Evolutionary conservation across 2,113 vertebrate species (phyloP), one percentile per base, ranked within the genome.

Genomic region (Zeus faber): DNA sequence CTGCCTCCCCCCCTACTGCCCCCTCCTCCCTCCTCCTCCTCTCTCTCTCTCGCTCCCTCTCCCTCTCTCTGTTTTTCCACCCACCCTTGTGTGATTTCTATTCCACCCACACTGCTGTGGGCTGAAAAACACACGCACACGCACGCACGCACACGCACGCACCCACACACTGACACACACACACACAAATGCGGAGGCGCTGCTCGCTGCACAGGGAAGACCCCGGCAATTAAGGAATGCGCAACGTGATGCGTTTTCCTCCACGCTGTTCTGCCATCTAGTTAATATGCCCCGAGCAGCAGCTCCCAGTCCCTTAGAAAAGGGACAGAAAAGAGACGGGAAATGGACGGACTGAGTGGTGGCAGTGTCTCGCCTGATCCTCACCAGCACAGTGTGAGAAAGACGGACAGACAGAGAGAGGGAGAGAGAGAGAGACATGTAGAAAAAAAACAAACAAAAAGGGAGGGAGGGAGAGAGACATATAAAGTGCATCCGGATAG

Each of bases 81-180:
- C 69, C 69, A 64, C 56, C 62, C 59, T 16, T 51, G 62, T 62
- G 58, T 66, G 53, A 86, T 88, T 87, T 84, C 80, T 86, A 85
- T 87, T 88, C 88, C 88, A 70, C 87, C 87, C 83, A 89, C 87
- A 85, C 79, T 78, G 80, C 72, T 67, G 79, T 80, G 70, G 65
- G 77, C 65, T 79, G 77, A 72, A 63, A 76, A 37, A 56, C 25
- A 44, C 40, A 14, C 40, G 26, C 23, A 69, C 52, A 5, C 44
- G 1, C 69, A 40, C 45, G 57, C n/a, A 61, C 61, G 55, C 23
- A 21, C 46, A 10, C 33, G 13, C 31, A 50, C 54, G 65, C 29
- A 29, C 54, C 33, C 40, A 45, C 53, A 45, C 17, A 45, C 54
- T 31, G 24, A 18, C 52, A 55, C 53, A 31, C 53, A 44, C 54